Evolutionary conservation across 2,888 invertebrate genomes (phyloP), one percentile per base, ranked within the genome.

Genomic region (Chrysotoxum bicinctum): DNA sequence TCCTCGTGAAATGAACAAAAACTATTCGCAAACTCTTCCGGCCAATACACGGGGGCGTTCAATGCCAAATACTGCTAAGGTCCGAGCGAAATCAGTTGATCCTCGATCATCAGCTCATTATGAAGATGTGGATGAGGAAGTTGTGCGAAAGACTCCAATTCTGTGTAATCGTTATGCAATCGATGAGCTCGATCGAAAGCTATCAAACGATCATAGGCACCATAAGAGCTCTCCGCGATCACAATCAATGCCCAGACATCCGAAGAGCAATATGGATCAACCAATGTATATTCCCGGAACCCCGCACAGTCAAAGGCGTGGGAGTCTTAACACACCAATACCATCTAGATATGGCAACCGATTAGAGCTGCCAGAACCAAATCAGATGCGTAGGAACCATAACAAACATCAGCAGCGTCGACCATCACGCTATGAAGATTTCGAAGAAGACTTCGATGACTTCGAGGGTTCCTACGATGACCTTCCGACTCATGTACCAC

Each of bases 101-200:
- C 91, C 91, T 9, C 89, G 91, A 2, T 83, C 87, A 3, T 89
- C 90, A 1, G 88, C 89, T 8, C 89, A 90, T 30, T 90, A 90
- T 82, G 90, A 90, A 68, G 90, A 90, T 58, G 88, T 91, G 3
- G 90, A 91, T 54, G 91, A 91, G 60, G 91, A 91, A 75, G 88
- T 90, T 32, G 89, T 91, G 14, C 93, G 93, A 40, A 93, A 93
- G 82, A 93, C 94, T 0, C 94, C 95, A 0, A 94, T 96, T 40
- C 92, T 95, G 48, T 95, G 94, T 89, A 96, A 96, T 90, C 94
- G 94, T 87, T 96, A 96, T 89, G 95, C 95, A 0, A 91, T 95
- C 64, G 94, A 94, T 64, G 92, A 92, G 60, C 85, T 89, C 12
- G 87, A 88, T 21, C 77, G 79, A 12, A 62, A 66, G 0, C 60